Evolutionary conservation across 2,797 vertebrate genomes (phyloP).

Genomic region (Danio jaintianensis): DNA sequence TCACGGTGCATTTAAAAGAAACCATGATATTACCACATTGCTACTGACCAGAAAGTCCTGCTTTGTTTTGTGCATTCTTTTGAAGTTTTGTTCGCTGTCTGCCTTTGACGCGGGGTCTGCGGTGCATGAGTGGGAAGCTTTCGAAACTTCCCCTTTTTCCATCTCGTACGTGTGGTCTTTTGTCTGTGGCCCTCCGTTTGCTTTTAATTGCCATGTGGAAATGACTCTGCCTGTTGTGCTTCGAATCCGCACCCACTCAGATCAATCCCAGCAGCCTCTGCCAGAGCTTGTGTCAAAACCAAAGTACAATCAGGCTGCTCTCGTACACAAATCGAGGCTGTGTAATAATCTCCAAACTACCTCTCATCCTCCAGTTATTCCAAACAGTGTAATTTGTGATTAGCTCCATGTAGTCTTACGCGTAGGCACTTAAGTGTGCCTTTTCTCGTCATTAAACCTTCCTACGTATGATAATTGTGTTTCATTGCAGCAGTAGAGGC

Average conservation of each 20-base stretch:
- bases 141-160: constrained; percentile 2
- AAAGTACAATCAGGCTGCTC: background rate
- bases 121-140: constrained; percentile 54
- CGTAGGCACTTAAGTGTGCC: constrained; percentile 64
- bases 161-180: constrained; percentile 6
- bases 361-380: constrained; percentile 74
- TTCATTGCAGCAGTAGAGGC: constrained; percentile 73
- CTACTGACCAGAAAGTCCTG: constrained; percentile 11
- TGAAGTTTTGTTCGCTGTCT: constrained; percentile 24
- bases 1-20: constrained; percentile 3
- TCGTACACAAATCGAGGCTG: constrained; percentile 60
- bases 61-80: constrained; percentile 35
- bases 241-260: constrained; percentile 52
- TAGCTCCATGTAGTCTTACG: constrained; percentile 65
- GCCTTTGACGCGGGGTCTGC: constrained; percentile 20
- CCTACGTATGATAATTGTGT: constrained; percentile 76
- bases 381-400: constrained; percentile 73
- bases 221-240: constrained; percentile 38
- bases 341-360: constrained; percentile 69
- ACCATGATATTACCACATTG: constrained; percentile 6
- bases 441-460: constrained; percentile 55
- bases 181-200: constrained; percentile 18
- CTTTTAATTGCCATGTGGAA: constrained; percentile 41
- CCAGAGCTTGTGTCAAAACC: background rate
- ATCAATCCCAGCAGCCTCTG: constrained; percentile 42